These are phyloP conservation scores for Zonitis immaculata DNA, from an alignment of 2,888 invertebrate species.

Conservation along the genomic window DNA sequence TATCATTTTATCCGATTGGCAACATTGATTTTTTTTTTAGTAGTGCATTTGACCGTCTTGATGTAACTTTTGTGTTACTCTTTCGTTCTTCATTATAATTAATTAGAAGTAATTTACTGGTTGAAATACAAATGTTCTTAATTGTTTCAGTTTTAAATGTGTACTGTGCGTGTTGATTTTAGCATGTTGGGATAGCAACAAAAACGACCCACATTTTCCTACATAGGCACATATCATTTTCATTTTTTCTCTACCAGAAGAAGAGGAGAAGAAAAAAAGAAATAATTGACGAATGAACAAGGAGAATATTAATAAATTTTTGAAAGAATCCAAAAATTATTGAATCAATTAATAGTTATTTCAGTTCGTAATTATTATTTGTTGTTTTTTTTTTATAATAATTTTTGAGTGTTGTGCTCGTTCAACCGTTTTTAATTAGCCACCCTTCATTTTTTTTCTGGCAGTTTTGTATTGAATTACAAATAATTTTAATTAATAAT, in stretches of 20 bases:
- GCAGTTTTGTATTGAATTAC: too few species aligned
- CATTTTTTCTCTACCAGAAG: background rate
- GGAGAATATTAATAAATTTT: too few species aligned
- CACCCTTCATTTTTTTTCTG: too few species aligned
- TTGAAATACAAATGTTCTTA: slow-evolving; percentile 38
- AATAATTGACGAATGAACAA: too few species aligned
- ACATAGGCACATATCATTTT: background rate
- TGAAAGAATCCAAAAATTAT: too few species aligned
- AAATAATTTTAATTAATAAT: too few species aligned
- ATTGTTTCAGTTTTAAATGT: slow-evolving; percentile 36
- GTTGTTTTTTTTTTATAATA: slow-evolving; percentile 16
- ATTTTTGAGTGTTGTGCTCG: background rate
- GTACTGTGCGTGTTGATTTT: slow-evolving; percentile 33
- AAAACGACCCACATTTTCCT: slow-evolving; percentile 5
- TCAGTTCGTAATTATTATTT: slow-evolving; percentile 3
- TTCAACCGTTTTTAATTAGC: slow-evolving; percentile 10
- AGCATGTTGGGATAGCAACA: slow-evolving; percentile 41
- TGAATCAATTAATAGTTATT: too few species aligned
- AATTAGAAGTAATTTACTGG: slow-evolving; percentile 42
- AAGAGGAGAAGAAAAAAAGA: too few species aligned
- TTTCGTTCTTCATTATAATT: slow-evolving; percentile 43
- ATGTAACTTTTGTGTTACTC: slow-evolving; percentile 40
- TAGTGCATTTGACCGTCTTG: slow-evolving; percentile 35
- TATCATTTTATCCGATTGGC: slow-evolving; percentile 7
- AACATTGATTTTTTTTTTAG: slow-evolving; percentile 14